phyloP scores from a whole-genome alignment of 2,888 invertebrate species.

The Drosophila nigritarsus region DNA sequence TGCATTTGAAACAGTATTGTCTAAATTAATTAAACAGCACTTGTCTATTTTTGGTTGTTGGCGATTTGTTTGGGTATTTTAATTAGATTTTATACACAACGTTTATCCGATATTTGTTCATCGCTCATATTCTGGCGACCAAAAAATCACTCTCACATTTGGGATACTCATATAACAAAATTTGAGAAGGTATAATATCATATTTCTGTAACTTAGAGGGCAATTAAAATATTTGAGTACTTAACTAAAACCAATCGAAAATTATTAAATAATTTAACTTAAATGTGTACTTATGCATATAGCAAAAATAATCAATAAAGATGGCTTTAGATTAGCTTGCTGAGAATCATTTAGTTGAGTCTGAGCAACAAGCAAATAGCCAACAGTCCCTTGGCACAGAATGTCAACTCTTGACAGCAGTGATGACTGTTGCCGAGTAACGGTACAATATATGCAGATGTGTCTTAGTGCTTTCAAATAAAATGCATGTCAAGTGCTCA shows the following conservation, averaged over 20 bases:
- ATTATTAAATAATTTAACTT: background rate
- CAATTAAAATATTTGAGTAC: background rate
- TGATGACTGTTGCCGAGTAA: constrained; percentile 33
- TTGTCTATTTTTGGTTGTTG: background rate
- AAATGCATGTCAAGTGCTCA: constrained; percentile 61
- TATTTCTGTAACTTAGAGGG: background rate
- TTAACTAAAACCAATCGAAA: background rate
- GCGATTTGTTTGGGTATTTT: background rate
- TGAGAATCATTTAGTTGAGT: constrained; percentile 15
- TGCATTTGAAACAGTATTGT: background rate
- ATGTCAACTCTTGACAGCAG: constrained; percentile 46
- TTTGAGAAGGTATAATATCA: background rate
- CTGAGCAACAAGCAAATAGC: constrained; percentile 32
- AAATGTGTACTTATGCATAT: background rate
- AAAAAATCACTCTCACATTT: background rate
- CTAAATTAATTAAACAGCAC: constrained; percentile 2
- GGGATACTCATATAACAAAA: background rate
- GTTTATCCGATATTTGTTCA: background rate
- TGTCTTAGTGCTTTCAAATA: constrained; percentile 47
- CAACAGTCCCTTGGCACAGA: constrained; percentile 11
- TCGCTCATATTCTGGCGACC: background rate
- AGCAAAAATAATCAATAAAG: background rate
- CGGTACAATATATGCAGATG: constrained; percentile 61
- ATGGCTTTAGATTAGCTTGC: background rate
- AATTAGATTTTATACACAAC: background rate